Evolutionary conservation across 2,888 invertebrate genomes (phyloP).

Genomic region (Globia sparganii): DNA sequence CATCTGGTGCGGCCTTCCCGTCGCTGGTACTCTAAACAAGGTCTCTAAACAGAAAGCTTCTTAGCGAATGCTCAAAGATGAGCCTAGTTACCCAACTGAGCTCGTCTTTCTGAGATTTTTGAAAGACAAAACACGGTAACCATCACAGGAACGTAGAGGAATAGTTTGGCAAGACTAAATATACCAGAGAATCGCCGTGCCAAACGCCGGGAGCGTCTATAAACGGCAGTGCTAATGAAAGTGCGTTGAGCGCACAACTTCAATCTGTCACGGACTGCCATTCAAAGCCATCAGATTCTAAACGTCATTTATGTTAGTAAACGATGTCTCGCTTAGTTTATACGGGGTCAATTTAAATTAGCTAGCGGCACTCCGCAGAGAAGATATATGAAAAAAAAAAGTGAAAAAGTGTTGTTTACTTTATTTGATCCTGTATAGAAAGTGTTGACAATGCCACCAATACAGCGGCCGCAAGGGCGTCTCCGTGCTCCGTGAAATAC

Average conservation of each 20-base stretch:
- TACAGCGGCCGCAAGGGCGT: background rate
- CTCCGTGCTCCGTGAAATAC: background rate
- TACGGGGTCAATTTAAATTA: background rate
- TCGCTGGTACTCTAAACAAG: background rate
- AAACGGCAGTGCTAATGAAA: background rate
- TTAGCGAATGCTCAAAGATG: too few relatives aligned
- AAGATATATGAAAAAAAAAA: too few relatives aligned
- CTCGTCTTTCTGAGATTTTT: background rate
- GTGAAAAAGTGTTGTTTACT: too few relatives aligned
- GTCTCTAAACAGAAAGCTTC: background rate
- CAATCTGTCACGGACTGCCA: background rate
- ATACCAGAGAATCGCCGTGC: background rate
- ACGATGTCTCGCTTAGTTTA: background rate
- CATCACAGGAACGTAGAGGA: background rate
- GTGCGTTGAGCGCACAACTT: background rate
- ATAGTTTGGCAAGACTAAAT: background rate
- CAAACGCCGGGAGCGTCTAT: background rate
- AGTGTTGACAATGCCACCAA: background rate
- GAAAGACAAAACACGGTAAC: background rate
- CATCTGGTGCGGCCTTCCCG: background rate
- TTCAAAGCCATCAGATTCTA: background rate
- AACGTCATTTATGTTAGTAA: background rate
- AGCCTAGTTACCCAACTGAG: background rate
- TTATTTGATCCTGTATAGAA: background rate
- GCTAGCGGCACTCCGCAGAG: background rate